Conservation (phyloP, 2,888 invertebrate species). For the Copidosoma aretas region DNA sequence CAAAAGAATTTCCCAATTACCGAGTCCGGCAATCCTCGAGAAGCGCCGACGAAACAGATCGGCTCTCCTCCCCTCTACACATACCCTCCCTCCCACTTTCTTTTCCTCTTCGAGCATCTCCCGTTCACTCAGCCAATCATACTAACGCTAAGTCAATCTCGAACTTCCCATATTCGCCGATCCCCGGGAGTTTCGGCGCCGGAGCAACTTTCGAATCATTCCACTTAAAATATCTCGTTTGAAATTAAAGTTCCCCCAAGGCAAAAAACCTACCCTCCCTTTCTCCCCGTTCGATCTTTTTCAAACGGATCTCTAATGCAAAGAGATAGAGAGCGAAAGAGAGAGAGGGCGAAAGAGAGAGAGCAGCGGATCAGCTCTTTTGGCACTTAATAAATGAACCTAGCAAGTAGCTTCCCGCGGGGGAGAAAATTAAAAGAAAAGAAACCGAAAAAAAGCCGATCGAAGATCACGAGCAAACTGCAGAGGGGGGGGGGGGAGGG, state of each 20-base stretch:
- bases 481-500: constrained; percentile 2
- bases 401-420: neutral
- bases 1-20: constrained; percentile 22
- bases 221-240: constrained; percentile 39
- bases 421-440: neutral
- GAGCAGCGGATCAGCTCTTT: neutral
- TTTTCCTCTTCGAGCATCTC: neutral
- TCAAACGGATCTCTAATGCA: constrained; percentile 7
- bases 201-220: constrained; percentile 31
- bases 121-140: constrained; percentile 21
- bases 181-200: constrained; percentile 5
- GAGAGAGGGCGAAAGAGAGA: constrained; percentile 2
- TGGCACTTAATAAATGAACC: constrained; percentile 38
- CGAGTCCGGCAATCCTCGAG: neutral
- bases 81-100: neutral
- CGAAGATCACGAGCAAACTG: neutral
- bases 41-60: too few species aligned
- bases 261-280: neutral
- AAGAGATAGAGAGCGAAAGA: neutral
- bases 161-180: constrained; percentile 32
- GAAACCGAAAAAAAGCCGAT: neutral
- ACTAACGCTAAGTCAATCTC: constrained; percentile 33
- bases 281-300: neutral
- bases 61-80: neutral
- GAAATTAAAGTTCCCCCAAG: constrained; percentile 35